Percentiles rank a stretch among this genome's conserved stretches.
Evolutionary conservation across 2,888 invertebrate genomes (phyloP).

Genomic region (Hydrotaea diabolus): DNA sequence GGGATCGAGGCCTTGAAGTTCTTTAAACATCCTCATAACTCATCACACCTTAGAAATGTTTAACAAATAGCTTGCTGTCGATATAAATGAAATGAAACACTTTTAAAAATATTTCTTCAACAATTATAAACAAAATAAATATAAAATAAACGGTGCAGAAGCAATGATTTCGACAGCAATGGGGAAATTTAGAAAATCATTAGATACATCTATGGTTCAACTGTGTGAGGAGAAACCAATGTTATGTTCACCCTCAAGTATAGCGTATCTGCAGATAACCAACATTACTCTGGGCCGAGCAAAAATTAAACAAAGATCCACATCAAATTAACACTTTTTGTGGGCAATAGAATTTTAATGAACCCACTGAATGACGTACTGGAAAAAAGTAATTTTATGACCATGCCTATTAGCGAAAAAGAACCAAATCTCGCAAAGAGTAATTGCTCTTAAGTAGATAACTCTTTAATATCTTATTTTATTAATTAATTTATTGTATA

Average conservation of each 20-base stretch:
- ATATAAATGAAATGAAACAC: conserved; percentile 32
- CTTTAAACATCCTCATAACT: conserved; percentile 18
- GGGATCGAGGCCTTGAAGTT: conserved; percentile 20
- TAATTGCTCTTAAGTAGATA: too few relatives aligned
- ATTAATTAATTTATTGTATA: neutral
- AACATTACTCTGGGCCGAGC: neutral
- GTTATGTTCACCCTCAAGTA: neutral
- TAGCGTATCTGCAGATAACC: neutral
- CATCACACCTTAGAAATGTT: conserved; percentile 1
- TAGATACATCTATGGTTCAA: neutral
- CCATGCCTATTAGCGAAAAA: neutral
- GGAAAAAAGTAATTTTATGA: neutral
- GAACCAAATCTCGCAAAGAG: neutral
- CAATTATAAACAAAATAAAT: conserved; percentile 45
- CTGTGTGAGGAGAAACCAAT: neutral
- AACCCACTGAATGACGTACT: conserved; percentile 32
- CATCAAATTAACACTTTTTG: conserved; percentile 16
- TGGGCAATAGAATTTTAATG: conserved; percentile 35
- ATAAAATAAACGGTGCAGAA: neutral
- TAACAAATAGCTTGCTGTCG: neutral
- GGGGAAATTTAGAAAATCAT: neutral
- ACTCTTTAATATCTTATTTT: neutral
- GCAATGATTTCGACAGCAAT: conserved; percentile 1
- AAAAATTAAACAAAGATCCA: neutral
- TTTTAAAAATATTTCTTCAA: conserved; percentile 37